These are phyloP conservation scores for Trilocha varians DNA, from an alignment of 2,888 invertebrate species.

Conservation along the genomic window DNA sequence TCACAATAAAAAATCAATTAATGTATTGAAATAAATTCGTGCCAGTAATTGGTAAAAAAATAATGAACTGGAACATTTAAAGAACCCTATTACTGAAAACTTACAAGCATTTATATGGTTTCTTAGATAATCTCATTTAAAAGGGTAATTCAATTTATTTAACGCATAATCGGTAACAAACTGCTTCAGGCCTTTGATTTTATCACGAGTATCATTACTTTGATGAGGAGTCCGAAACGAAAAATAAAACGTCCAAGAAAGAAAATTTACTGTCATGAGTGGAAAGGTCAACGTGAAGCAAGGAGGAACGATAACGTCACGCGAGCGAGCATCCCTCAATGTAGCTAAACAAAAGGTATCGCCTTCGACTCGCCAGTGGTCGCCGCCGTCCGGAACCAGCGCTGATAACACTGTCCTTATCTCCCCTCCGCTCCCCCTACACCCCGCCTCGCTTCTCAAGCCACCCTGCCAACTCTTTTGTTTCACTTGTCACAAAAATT, in stretches of 20 bases:
- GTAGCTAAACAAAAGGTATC: constrained; percentile 68
- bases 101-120: constrained; percentile 27
- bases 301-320: constrained; percentile 63
- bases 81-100: constrained; percentile 5
- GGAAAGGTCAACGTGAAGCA: constrained; percentile 56
- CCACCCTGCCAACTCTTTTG: constrained; percentile 67
- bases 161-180: constrained; percentile 9
- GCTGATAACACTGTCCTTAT: constrained; percentile 65
- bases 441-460: constrained; percentile 30
- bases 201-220: constrained; percentile 39
- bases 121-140: constrained; percentile 30
- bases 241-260: constrained; percentile 54
- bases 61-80: background rate
- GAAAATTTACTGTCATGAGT: constrained; percentile 62
- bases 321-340: constrained; percentile 66
- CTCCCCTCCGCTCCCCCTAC: constrained; percentile 37
- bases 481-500: constrained; percentile 74
- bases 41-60: too few relatives aligned
- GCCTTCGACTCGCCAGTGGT: constrained; percentile 66
- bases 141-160: constrained; percentile 19
- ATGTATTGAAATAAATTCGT: too few relatives aligned
- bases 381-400: constrained; percentile 50
- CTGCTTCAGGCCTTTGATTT: constrained; percentile 18
- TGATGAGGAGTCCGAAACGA: constrained; percentile 33
- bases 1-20: too few relatives aligned